A percentile compares a stretch with the other conserved stretches of the same genome.
Conservation (phyloP, 2,797 vertebrate genomes). For the Amniataba percoides region DNA sequence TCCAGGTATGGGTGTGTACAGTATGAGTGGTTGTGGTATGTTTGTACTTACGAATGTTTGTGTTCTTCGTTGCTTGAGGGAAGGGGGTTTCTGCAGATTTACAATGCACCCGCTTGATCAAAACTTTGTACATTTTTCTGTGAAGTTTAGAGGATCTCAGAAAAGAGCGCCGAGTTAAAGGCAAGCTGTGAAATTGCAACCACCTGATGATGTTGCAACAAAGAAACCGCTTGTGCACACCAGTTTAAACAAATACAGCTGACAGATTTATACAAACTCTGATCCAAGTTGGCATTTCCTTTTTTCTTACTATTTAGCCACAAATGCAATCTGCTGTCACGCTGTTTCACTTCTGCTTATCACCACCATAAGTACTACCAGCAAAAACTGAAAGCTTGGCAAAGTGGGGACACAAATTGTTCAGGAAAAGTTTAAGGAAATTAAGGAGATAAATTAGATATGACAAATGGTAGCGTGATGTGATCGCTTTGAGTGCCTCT, state of each 20-base stretch:
- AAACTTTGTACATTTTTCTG: background rate
- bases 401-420: background rate
- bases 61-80: too few relatives aligned
- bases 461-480: background rate
- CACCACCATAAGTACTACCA: background rate
- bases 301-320: conserved; percentile 7
- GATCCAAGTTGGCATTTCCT: background rate
- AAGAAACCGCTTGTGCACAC: background rate
- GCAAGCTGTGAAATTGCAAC: background rate
- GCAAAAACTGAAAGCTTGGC: background rate
- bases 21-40: background rate
- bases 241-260: background rate
- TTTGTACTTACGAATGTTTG: conserved; percentile 3
- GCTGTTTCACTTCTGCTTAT: conserved; percentile 31
- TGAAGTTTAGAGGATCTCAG: background rate
- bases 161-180: background rate
- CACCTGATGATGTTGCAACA: background rate
- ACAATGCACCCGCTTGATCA: background rate
- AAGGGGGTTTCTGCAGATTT: background rate
- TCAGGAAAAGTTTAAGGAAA: background rate
- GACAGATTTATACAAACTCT: background rate
- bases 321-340: background rate
- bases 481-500: background rate
- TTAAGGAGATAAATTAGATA: background rate
- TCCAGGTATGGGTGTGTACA: background rate